phyloP scores from a whole-genome alignment of 23 tunicate genomes.

The Botrylloides violaceus region DNA sequence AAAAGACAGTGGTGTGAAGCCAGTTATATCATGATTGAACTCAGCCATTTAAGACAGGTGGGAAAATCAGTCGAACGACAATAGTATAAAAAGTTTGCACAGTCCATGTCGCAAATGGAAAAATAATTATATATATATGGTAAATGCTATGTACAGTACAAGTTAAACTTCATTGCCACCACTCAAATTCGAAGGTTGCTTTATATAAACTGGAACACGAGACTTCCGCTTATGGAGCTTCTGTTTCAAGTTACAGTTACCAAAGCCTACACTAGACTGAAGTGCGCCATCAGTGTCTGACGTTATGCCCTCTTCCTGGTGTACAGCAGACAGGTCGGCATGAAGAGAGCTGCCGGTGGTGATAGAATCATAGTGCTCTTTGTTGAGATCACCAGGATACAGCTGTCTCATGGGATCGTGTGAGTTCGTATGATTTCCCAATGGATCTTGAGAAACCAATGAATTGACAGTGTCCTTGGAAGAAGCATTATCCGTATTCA shows the following conservation, averaged over 20 bases:
- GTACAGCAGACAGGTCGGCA: neutral
- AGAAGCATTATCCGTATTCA: neutral
- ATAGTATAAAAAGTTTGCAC: too few species aligned
- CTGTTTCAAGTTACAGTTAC: neutral
- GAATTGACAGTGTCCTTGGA: neutral
- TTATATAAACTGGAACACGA: slow-evolving; percentile 7
- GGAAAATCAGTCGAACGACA: too few species aligned
- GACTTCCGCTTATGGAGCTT: slow-evolving; percentile 13
- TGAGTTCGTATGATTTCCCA: neutral
- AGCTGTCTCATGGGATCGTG: too few species aligned
- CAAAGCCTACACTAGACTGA: neutral
- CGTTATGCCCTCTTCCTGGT: neutral
- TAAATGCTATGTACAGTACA: too few species aligned
- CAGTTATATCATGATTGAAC: too few species aligned
- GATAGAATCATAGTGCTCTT: neutral
- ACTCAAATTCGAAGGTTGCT: slow-evolving; percentile 1
- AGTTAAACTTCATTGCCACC: too few species aligned
- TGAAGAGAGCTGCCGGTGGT: neutral
- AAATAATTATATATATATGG: too few species aligned
- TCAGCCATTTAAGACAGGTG: too few species aligned
- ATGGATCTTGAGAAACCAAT: neutral
- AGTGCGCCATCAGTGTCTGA: neutral
- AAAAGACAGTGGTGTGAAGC: too few species aligned
- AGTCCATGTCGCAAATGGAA: too few species aligned
- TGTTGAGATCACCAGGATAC: too few species aligned